A percentile compares a stretch with the other conserved stretches of the same genome.
Evolutionary conservation across 1,140 invertebrate genomes (phyloP).

Genomic region (Periplaneta americana): DNA sequence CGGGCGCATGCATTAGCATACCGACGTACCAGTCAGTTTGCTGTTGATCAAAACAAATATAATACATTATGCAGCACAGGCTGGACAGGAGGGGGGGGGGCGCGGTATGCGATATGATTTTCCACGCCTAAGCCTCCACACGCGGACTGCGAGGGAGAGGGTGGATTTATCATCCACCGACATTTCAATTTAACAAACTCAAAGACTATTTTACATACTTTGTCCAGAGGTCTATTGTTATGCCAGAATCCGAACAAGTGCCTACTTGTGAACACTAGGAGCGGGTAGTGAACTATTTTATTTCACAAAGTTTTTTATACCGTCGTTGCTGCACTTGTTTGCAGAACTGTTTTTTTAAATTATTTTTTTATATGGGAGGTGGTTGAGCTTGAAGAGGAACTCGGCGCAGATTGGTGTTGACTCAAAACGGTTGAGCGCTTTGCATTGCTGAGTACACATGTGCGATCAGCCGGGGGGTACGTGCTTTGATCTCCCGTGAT

Average conservation of each 20-base stretch:
- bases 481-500: slow-evolving; percentile 13
- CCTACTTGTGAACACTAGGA: neutral
- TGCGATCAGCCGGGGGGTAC: neutral
- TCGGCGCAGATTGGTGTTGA: slow-evolving; percentile 11
- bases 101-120: neutral
- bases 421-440: slow-evolving; percentile 13
- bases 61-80: too few relatives aligned
- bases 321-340: neutral
- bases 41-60: too few relatives aligned
- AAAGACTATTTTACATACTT: neutral
- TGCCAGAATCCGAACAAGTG: neutral
- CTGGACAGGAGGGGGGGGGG: too few relatives aligned
- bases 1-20: too few relatives aligned
- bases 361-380: neutral
- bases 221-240: neutral
- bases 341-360: neutral
- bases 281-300: neutral
- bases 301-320: neutral
- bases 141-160: neutral
- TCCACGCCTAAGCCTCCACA: neutral
- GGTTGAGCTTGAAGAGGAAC: neutral
- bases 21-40: too few relatives aligned
- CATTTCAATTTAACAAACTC: neutral
- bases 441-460: slow-evolving; percentile 9
- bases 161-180: neutral